Percentiles rank a stretch among this genome's conserved stretches.
Conservation (phyloP, 2,797 vertebrate species). For the Pipistrellus nathusii region DNA sequence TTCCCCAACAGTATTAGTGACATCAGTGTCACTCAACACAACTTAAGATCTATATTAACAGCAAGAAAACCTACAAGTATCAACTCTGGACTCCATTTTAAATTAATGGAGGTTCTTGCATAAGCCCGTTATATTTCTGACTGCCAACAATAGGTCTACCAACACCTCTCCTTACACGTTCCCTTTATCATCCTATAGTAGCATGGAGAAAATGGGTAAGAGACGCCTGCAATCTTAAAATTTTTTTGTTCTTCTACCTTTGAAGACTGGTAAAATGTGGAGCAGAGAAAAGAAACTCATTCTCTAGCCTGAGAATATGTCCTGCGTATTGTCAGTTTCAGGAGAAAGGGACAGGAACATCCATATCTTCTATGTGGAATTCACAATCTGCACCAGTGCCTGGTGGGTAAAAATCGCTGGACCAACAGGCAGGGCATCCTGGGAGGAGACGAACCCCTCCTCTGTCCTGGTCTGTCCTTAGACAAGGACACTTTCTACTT, state of each 20-base stretch:
- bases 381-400: background rate
- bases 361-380: background rate
- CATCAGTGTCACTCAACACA: background rate
- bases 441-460: background rate
- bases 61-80: background rate
- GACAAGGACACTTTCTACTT: background rate
- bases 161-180: fast-evolving
- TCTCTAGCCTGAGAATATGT: background rate
- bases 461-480: background rate
- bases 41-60: background rate
- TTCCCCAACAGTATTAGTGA: background rate
- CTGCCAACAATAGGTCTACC: background rate
- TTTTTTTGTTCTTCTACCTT: background rate
- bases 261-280: background rate
- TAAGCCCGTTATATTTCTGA: background rate
- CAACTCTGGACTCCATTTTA: background rate
- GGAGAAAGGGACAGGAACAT: background rate
- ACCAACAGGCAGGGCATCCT: background rate
- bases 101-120: background rate
- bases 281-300: background rate
- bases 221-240: background rate
- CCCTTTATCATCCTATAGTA: background rate
- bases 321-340: background rate
- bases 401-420: background rate
- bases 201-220: background rate